phyloP scores from a whole-genome alignment of 30 jellyfish, hydroid and myxozoan species.

The Mastigias papua region DNA sequence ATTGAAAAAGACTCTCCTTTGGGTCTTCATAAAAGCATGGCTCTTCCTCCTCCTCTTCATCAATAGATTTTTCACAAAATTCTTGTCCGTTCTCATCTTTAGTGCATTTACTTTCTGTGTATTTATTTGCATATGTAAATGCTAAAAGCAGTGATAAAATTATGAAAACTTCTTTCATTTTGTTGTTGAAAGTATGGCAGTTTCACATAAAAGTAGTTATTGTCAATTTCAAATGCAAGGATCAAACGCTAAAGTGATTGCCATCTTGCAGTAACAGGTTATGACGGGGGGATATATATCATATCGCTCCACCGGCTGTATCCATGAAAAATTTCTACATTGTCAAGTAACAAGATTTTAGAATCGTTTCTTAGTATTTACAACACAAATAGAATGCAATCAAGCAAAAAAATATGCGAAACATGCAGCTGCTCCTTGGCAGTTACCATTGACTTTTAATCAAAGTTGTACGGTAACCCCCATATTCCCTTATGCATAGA shows the following conservation, averaged over 20 bases:
- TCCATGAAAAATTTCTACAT: background rate
- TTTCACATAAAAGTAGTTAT: background rate
- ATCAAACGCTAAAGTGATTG: background rate
- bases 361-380: no score
- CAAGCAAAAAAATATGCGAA: no score
- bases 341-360: no score
- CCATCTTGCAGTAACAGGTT: background rate
- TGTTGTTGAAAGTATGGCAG: background rate
- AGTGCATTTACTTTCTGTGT: constrained; percentile 69
- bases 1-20: constrained; percentile 77
- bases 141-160: constrained; percentile 16
- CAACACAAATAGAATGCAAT: no score
- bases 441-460: background rate
- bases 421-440: no score
- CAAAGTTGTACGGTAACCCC: background rate
- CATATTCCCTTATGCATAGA: background rate
- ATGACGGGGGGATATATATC: background rate
- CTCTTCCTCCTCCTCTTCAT: constrained; percentile 81
- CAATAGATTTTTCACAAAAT: constrained; percentile 67
- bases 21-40: constrained; percentile 84
- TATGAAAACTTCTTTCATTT: constrained; percentile 15
- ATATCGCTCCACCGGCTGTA: no score
- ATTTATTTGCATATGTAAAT: constrained; percentile 58
- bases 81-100: constrained; percentile 88
- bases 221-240: background rate